A percentile compares a stretch with the other conserved stretches of the same genome.
phyloP scores from a whole-genome alignment of 2,888 invertebrate species.

The Mallateleia sp. region DNA sequence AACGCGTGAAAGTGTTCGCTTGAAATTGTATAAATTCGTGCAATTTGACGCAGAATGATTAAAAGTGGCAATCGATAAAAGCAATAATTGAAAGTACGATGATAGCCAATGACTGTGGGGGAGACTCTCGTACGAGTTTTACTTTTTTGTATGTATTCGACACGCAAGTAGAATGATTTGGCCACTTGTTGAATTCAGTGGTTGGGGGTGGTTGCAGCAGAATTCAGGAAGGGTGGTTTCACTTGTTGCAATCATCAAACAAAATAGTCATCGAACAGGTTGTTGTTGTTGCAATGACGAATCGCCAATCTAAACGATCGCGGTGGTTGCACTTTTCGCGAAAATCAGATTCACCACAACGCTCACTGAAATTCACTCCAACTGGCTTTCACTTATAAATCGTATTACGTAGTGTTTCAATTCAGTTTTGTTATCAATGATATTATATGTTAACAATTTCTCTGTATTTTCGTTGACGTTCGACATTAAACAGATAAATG shows the following conservation, averaged over 20 bases:
- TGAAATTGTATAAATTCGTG: constrained; percentile 36
- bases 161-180: constrained; percentile 86
- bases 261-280: constrained; percentile 89
- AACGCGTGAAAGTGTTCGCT: not conserved
- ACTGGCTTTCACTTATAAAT: too few relatives aligned
- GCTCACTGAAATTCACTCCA: too few relatives aligned
- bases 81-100: constrained; percentile 70
- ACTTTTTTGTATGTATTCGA: constrained; percentile 72
- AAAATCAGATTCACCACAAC: constrained; percentile 8
- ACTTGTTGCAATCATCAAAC: constrained; percentile 89
- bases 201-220: constrained; percentile 56
- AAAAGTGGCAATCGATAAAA: constrained; percentile 58
- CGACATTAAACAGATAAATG: too few relatives aligned
- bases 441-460: too few relatives aligned
- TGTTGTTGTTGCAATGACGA: constrained; percentile 83
- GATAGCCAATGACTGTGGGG: constrained; percentile 64
- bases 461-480: too few relatives aligned
- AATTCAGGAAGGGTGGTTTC: constrained; percentile 82
- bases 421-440: too few relatives aligned
- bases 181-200: constrained; percentile 88
- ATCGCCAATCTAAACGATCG: constrained; percentile 42
- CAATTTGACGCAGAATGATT: constrained; percentile 42
- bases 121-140: constrained; percentile 53
- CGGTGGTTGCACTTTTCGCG: constrained; percentile 28
- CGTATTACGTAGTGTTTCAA: too few relatives aligned